A percentile compares a stretch with the other conserved stretches of the same genome.
Evolutionary conservation across 2,797 vertebrate genomes (phyloP).

Genomic region (Intellagama lesueurii): DNA sequence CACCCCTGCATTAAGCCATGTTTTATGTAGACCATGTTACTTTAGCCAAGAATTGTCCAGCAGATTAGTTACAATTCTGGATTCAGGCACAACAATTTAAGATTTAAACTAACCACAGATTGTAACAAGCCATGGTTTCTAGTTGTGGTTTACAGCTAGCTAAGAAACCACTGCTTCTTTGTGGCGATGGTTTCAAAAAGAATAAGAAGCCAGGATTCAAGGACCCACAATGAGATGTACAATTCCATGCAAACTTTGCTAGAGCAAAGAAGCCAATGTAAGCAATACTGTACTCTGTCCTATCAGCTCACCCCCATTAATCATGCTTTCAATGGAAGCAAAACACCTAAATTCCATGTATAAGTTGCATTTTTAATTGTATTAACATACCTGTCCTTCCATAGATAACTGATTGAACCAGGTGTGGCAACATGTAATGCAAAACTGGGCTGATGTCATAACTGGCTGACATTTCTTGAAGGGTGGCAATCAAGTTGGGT

Average conservation of each 20-base stretch:
- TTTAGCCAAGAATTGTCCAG: not conserved
- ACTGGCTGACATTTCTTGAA: constrained; percentile 81
- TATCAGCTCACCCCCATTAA: not conserved
- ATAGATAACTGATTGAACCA: constrained; percentile 76
- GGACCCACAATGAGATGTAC: not conserved
- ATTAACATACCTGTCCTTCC: constrained; percentile 68
- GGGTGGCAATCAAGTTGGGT: constrained; percentile 77
- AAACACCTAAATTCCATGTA: not conserved
- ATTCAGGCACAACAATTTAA: not conserved
- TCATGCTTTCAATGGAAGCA: not conserved
- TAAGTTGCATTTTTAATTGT: rapidly evolving
- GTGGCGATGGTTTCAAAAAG: not conserved
- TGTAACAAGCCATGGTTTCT: not conserved
- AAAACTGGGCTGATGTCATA: constrained; percentile 89
- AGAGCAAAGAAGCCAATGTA: not conserved
- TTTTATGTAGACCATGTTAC: not conserved
- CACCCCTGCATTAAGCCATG: not conserved
- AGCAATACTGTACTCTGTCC: not conserved
- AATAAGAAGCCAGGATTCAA: not conserved
- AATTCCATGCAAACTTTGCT: not conserved
- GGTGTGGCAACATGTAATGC: constrained; percentile 86
- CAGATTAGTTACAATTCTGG: not conserved
- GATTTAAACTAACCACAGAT: not conserved
- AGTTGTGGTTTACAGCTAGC: not conserved
- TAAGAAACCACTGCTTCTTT: not conserved